Percentiles rank a stretch among this genome's conserved stretches.
Evolutionary conservation across 2,797 vertebrate genomes (phyloP).

Genomic region (Podargus strigoides): DNA sequence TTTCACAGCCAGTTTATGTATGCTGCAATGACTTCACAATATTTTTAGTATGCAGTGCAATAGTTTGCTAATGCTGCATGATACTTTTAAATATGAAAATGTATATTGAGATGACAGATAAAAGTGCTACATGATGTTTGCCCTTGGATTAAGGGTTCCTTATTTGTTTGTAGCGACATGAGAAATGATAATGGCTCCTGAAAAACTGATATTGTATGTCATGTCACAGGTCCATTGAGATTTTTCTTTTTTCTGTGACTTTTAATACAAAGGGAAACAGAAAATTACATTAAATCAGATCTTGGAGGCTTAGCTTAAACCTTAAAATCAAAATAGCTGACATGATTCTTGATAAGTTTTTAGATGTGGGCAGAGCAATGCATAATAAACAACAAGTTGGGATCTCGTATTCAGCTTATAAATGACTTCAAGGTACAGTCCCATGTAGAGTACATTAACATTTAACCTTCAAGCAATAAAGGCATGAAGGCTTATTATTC

Average conservation of each 20-base stretch:
- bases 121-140: neutral
- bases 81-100: constrained; percentile 31
- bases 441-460: neutral
- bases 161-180: constrained; percentile 53
- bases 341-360: neutral
- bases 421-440: neutral
- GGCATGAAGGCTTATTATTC: neutral
- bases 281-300: constrained; percentile 7
- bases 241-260: constrained; percentile 4
- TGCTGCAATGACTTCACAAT: neutral
- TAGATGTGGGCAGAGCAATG: neutral
- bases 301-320: constrained; percentile 15
- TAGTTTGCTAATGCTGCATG: neutral
- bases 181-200: constrained; percentile 34
- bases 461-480: neutral
- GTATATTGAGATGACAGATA: constrained; percentile 16
- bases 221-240: constrained; percentile 10
- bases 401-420: neutral
- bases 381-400: neutral
- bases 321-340: constrained; percentile 19
- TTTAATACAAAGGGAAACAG: constrained; percentile 26
- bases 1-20: neutral
- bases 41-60: neutral
- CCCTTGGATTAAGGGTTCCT: constrained; percentile 51
- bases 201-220: constrained; percentile 45